Evolutionary conservation across 2,888 invertebrate genomes (phyloP), one percentile per base, ranked within the genome.

Genomic region (Cosmia trapezina): DNA sequence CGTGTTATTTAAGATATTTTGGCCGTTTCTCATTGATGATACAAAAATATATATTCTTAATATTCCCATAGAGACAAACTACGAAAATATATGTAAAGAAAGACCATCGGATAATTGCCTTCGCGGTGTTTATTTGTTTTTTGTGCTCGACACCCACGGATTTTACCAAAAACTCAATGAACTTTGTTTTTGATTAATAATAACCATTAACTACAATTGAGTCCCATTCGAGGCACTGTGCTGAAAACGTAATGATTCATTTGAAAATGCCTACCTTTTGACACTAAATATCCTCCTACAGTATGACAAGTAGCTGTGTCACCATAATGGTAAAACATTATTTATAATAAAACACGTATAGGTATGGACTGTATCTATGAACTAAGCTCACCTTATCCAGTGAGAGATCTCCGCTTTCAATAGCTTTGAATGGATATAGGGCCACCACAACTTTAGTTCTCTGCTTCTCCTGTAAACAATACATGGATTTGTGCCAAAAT

Each of bases 371-470:
- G 11, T 59, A 59, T 47, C 41, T n/a, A 61, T 41, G 37, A 56
- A 47, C 14, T 41, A 33, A 69, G 33, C 78, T 91, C 93, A 98
- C 98, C 97, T 98, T 98, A 94, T 98, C 98, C 86, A 99, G 96
- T 41, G 98, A 98, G 80, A 99, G 96, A 95, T 99, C 98, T 66
- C 98, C 98, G 78, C 97, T 97, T 96, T 98, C 98, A 87, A 98
- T 98, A 64, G 99, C 98, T 95, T 98, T 98, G 92, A 98, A 99
- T 83, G 98, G 98, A 95, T 98, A 99, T 57, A 99, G 96, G 64
- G 98, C 98, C 84, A 99, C 98, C 69, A 99, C 99, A 73, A 98
- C 97, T 96, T 98, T 98, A 80, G 97, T 96, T 94, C 98, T 97
- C 87, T 96, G 96, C 93, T 97, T 98, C 89, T 98, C 98, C 97